Base-by-base conservation (phyloP, 1,140 invertebrate species). In the Mamestra configurata region DNA sequence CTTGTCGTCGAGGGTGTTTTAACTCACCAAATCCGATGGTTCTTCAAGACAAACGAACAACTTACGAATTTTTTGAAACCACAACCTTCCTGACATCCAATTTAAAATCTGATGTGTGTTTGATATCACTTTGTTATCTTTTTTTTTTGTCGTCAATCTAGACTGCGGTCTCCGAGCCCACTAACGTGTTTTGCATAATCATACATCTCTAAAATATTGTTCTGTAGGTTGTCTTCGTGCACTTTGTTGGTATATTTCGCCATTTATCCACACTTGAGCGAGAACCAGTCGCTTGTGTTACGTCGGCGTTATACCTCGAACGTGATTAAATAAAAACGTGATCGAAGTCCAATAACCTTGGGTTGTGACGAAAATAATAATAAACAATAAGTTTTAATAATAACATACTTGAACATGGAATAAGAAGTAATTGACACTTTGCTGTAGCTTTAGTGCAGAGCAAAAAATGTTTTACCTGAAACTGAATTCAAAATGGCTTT, bases 311-410 rank as follows among this genome's bases (percentile, higher is more conserved):
- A 18, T 31, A 1, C 49, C 27, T 5, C 7, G 4, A 51, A n/a
- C n/a, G 27, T 71, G 49, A 20, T 20, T 13, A 18, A 31, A 24
- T 27, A 71, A 71, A 70, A 71, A 71, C 46, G 4, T 13, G 68
- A 35, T 20, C 49, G 27, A 71, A 71, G 68, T 71, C 68, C 68
- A 35, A 11, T 24, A 18, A 35, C 27, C 27, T 53, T 53, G 68
- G n/a, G 11, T 7, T 71, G 0, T 71, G 37, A 27, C 13, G 27
- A 31, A 35, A 71, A 51, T 71, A 35, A 43, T 1, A 43, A 53
- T 71, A 35, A 35, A 27, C 27, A 46, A 43, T 24, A 20, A 35
- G 15, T 53, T 59, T 4, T 11, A 13, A 31, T 61, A 66, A 27
- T 27, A 6, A 40, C 13, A n/a, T 49, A 49, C n/a, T n/a, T n/a